Base-by-base conservation (phyloP, 2,797 vertebrate genomes). In the Etheostoma perlongum region DNA sequence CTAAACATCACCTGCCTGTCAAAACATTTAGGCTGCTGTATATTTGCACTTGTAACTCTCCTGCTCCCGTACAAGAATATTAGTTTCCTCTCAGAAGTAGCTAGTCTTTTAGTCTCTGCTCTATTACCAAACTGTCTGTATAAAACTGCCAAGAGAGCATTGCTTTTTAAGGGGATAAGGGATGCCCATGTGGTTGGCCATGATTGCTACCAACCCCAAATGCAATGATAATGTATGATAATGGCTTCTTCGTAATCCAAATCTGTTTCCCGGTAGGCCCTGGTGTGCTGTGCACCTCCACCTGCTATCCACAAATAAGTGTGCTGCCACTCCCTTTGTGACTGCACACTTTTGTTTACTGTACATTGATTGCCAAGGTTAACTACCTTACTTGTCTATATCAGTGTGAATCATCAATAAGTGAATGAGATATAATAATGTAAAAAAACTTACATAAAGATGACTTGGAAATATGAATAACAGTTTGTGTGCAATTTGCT, bases 151-250 rank as follows among this genome's bases (percentile, higher is more conserved):
- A 81, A 79, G 88, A 88, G 42, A 65, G 58, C 67, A 60, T 65
- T 79, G 89, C 90, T 92, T 92, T 93, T 90, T 91, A 85, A 83
- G 83, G 80, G 90, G 84, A 91, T 92, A 79, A 90, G 68, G 89
- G 83, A 89, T 76, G 71, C 89, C 87, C 90, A 69, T 85, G 89
- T 82, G 88, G 86, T 91, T 87, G 82, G 62, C 69, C 54, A 57
- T 70, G 61, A 84, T 74, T 74, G 78, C 86, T 88, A 81, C 83
- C 78, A 84, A 83, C 57, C 81, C 83, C 80, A 84, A 81, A 91
- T 85, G 88, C 65, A 80, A 67, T 58, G 72, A 87, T 92, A 88
- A 92, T 90, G 88, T 84, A 87, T 91, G 85, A 84, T 93, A 92
- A 92, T 92, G 89, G 91, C 49, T 86, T 89, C 74, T 73, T 74